These are phyloP conservation scores for Anabas testudineus DNA, from an alignment of 2,797 vertebrate species.

Conservation along the genomic window DNA sequence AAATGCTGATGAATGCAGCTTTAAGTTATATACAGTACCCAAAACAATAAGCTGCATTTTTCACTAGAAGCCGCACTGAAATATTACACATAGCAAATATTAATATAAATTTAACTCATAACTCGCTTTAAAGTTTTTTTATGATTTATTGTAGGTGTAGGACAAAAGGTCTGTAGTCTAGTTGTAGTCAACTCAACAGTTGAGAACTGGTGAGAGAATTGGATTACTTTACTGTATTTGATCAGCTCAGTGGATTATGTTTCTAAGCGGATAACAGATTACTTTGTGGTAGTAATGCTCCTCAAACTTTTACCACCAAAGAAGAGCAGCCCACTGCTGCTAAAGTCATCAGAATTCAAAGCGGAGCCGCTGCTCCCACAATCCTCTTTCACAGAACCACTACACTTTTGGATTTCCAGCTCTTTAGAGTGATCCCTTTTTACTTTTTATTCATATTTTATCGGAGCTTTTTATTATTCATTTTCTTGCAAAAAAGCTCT, in stretches of 20 bases:
- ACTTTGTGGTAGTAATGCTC: conserved; percentile 27
- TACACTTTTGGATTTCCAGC: conserved; percentile 3
- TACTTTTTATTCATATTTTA: conserved; percentile 54
- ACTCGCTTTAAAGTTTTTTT: conserved; percentile 3
- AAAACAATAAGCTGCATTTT: too few relatives aligned
- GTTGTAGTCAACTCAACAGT: too few relatives aligned
- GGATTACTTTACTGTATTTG: conserved; percentile 41
- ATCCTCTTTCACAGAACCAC: conserved; percentile 5
- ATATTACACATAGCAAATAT: background rate
- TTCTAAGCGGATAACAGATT: conserved; percentile 35
- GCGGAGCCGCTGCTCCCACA: background rate
- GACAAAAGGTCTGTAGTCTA: background rate
- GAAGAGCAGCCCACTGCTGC: background rate
- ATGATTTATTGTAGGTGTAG: background rate
- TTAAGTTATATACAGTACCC: too few relatives aligned
- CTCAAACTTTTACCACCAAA: conserved; percentile 20
- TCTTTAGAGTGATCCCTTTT: conserved; percentile 21
- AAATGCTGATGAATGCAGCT: too few relatives aligned
- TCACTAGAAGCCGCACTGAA: too few relatives aligned
- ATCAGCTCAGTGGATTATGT: conserved; percentile 42
- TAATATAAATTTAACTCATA: too few relatives aligned
- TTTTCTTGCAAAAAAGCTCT: conserved; percentile 35
- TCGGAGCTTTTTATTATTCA: conserved; percentile 54
- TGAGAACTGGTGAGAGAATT: conserved; percentile 35
- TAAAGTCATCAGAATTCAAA: conserved; percentile 29